Evolutionary conservation across 2,113 vertebrate genomes (phyloP).

Genomic region (Bagarius yarrelli): DNA sequence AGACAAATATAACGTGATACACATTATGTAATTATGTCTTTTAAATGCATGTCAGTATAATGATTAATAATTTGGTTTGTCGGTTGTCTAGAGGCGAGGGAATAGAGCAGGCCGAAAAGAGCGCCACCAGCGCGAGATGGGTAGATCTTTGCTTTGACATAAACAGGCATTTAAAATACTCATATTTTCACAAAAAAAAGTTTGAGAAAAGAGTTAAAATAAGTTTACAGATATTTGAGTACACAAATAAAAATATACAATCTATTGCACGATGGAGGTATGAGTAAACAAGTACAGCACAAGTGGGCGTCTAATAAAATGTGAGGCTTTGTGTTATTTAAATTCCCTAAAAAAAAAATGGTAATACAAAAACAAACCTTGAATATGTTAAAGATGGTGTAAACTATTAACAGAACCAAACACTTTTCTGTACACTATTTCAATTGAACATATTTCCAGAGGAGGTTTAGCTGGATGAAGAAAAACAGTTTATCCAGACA

Average conservation of each 20-base stretch:
- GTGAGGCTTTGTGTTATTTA: not conserved
- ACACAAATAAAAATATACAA: conserved; percentile 59
- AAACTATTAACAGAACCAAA: conserved; percentile 10
- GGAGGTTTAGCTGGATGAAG: not conserved
- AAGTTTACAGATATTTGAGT: conserved; percentile 56
- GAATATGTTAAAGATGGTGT: not conserved
- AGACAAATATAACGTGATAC: conserved; percentile 71
- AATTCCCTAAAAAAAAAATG: not conserved
- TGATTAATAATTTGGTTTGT: conserved; percentile 54
- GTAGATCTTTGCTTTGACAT: conserved; percentile 23
- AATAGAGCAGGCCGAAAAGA: conserved; percentile 47
- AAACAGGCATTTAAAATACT: conserved; percentile 40
- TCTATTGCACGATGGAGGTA: conserved; percentile 73
- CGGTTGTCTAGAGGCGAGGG: conserved; percentile 48
- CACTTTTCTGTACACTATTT: not conserved
- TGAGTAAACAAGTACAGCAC: conserved; percentile 53
- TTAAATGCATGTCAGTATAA: conserved; percentile 63
- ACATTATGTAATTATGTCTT: conserved; percentile 62
- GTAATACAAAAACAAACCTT: not conserved
- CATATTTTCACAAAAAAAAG: conserved; percentile 49
- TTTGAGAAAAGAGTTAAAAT: conserved; percentile 52
- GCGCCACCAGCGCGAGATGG: conserved; percentile 34
- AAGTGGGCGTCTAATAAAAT: conserved; percentile 29
- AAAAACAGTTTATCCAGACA: not conserved
- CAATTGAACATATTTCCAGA: not conserved